A percentile compares a stretch with the other conserved stretches of the same genome.
Conservation (phyloP, 2,888 invertebrate genomes). For the Coleophora flavipennella region DNA sequence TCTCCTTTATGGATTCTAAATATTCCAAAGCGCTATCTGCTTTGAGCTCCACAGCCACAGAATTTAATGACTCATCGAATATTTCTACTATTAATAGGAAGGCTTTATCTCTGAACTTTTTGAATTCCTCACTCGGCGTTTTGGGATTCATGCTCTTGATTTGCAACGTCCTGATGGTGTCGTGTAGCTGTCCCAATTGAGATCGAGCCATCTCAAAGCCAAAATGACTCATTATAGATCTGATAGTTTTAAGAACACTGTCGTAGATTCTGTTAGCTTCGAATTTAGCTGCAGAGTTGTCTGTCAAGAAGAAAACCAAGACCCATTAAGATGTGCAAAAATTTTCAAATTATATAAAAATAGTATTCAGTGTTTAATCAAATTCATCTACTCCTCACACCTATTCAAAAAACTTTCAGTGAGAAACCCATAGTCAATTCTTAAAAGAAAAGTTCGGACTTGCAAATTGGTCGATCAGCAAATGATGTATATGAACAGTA, state of each 20-base stretch:
- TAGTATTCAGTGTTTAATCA: too few species aligned
- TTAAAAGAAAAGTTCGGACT: too few species aligned
- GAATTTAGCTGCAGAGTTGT: constrained; percentile 26
- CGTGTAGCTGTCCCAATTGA: constrained; percentile 24
- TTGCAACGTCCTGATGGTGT: constrained; percentile 27
- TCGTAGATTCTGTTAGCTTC: constrained; percentile 34
- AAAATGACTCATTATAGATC: constrained; percentile 23
- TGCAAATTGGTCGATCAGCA: too few species aligned
- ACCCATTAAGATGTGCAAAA: too few species aligned
- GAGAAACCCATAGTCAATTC: too few species aligned
- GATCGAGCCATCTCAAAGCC: constrained; percentile 20
- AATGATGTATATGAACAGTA: too few species aligned
- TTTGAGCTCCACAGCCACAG: constrained; percentile 16
- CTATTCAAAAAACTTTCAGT: too few species aligned
- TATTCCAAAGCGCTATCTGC: constrained; percentile 20
- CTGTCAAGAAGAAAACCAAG: too few species aligned
- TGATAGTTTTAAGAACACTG: constrained; percentile 26
- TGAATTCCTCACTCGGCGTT: constrained; percentile 21
- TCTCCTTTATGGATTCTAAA: constrained; percentile 31
- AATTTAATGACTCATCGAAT: constrained; percentile 27
- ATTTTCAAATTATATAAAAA: too few species aligned
- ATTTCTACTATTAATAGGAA: constrained; percentile 29
- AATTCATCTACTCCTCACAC: too few species aligned
- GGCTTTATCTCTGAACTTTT: constrained; percentile 27
- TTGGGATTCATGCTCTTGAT: constrained; percentile 20